Percentiles rank a stretch among this genome's conserved stretches.
phyloP scores from a whole-genome alignment of 2,888 invertebrate species.

The Helicoverpa assulta region DNA sequence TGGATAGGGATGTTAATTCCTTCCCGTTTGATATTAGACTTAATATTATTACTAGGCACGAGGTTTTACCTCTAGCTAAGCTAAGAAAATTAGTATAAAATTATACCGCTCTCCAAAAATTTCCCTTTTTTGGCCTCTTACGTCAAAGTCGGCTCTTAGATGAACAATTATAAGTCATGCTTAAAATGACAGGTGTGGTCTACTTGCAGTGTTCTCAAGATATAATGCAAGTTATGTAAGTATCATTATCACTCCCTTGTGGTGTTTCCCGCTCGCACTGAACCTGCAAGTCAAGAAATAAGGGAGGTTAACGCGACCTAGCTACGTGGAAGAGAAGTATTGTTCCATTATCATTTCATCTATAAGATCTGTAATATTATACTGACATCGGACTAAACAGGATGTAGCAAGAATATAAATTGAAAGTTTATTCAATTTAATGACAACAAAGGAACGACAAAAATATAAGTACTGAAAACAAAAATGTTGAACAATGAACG shows the following conservation, averaged over 20 bases:
- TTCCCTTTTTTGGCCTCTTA: too few species aligned
- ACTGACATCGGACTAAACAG: neutral
- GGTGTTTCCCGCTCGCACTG: neutral
- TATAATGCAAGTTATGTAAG: slow-evolving; percentile 20
- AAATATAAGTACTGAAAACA: slow-evolving; percentile 68
- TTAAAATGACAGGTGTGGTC: slow-evolving; percentile 22
- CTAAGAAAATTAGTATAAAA: neutral
- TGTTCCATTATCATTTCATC: neutral
- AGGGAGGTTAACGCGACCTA: neutral
- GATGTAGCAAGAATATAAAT: slow-evolving; percentile 11
- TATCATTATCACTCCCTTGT: neutral
- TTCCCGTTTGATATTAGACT: slow-evolving; percentile 22
- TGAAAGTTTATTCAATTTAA: slow-evolving; percentile 44
- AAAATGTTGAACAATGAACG: slow-evolving; percentile 75
- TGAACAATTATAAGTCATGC: slow-evolving; percentile 25
- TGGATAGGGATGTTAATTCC: slow-evolving; percentile 34
- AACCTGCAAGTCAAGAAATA: neutral
- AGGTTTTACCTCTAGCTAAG: neutral
- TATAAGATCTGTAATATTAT: neutral
- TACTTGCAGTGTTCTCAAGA: slow-evolving; percentile 20
- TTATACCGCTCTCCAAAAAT: too few species aligned
- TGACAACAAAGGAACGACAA: slow-evolving; percentile 53
- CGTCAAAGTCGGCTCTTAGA: neutral
- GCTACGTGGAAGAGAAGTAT: neutral
- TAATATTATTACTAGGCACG: neutral